Evolutionary conservation across 1,140 invertebrate genomes (phyloP), one percentile per base, ranked within the genome.

Genomic region (Odontomachus brunneus): DNA sequence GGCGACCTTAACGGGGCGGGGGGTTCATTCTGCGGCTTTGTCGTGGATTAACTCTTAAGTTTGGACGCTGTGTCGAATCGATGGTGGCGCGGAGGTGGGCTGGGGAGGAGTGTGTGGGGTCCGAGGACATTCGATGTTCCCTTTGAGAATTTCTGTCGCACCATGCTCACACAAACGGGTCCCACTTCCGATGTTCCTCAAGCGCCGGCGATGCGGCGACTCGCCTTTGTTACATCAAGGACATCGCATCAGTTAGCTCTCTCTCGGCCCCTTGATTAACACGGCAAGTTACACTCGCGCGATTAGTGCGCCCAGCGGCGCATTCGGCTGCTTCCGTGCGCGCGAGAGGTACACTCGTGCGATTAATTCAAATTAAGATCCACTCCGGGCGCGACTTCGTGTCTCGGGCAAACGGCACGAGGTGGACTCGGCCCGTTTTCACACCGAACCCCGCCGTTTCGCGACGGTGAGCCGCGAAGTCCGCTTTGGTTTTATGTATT

Each of bases 21-120:
- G 26, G n/a, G n/a, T n/a, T 62, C 84, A 62, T 87, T 83, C 55
- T 44, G 66, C 48, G 76, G 65, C 88, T 90, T 88, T 86, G 83
- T 81, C 73, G 80, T 84, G 60, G 83, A 90, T 90, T 90, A 90
- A 90, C 86, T 87, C 80, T 87, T 87, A 84, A 86, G 82, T 84
- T 87, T 73, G 69, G 38, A 15, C 53, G 62, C 44, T 73, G 48
- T 44, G 22, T 67, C 65, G 57, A 11, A 15, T 55, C 49, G 67
- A 5, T 33, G 29, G 5, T 33, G 29, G 29, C 29, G 29, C 5
- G 29, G 29, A 33, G 29, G 29, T 33, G 5, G 5, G 29, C 2
- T 3, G 29, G 29, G 19, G 12, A 15, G 65, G 48, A 48, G 12
- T 12, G 19, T n/a, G n/a, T n/a, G n/a, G n/a, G n/a, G n/a, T n/a